A percentile compares a stretch with the other conserved stretches of the same genome.
Evolutionary conservation across 37 sponge, comb jelly and placozoan species (phyloP).

Genomic region (Halisarca cf. caerulea): DNA sequence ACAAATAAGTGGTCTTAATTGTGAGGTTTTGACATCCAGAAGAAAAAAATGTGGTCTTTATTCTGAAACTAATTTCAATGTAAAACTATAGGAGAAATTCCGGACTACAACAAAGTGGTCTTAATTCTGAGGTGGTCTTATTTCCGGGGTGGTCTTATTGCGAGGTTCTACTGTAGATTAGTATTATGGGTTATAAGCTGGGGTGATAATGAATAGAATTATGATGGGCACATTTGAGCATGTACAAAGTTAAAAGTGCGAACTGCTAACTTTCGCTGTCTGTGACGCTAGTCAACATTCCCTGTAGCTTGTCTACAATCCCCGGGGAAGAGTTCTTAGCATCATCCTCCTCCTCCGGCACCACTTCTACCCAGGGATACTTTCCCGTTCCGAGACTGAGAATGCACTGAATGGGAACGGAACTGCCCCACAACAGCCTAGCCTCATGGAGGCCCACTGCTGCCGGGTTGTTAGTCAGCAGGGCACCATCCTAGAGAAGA

Average conservation of each 20-base stretch:
- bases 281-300: conserved; percentile 74
- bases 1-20: no score
- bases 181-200: no score
- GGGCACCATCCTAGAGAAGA: conserved; percentile 80
- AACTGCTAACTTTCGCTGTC: conserved; percentile 73
- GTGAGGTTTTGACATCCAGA: no score
- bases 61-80: no score
- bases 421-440: conserved; percentile 67
- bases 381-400: conserved; percentile 87
- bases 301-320: conserved; percentile 68
- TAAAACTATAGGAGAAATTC: no score
- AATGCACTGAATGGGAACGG: conserved; percentile 76
- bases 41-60: no score
- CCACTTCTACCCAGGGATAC: not conserved
- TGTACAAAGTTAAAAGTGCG: not conserved
- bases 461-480: conserved; percentile 86
- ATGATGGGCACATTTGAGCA: conserved; percentile 69
- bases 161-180: no score
- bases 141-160: no score
- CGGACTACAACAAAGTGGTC: no score
- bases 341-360: not conserved
- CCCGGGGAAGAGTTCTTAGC: not conserved
- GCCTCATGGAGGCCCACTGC: conserved; percentile 89
- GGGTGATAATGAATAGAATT: conserved; percentile 57
- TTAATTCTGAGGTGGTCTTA: no score